Evolutionary conservation across 2,113 vertebrate species (phyloP).

Genomic region (Rissa tridactyla): DNA sequence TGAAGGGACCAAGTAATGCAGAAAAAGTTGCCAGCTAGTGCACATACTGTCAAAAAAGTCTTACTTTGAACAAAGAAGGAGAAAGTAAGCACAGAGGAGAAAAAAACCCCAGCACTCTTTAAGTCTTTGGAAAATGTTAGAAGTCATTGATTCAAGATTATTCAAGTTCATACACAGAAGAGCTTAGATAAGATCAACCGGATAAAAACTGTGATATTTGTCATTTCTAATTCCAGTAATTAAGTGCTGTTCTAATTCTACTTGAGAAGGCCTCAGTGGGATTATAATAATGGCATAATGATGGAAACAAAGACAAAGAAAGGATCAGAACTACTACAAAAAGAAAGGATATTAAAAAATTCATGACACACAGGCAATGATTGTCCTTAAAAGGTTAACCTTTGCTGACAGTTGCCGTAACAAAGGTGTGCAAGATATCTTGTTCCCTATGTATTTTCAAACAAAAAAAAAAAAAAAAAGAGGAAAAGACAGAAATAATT

Average conservation of each 20-base stretch:
- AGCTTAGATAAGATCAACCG: constrained; percentile 71
- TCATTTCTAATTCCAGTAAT: constrained; percentile 79
- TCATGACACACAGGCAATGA: constrained; percentile 50
- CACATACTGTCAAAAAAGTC: neutral
- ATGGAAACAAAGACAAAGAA: constrained; percentile 72
- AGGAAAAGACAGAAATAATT: neutral
- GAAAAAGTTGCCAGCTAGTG: neutral
- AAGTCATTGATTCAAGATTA: constrained; percentile 72
- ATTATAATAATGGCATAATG: constrained; percentile 77
- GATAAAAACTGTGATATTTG: constrained; percentile 78
- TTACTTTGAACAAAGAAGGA: constrained; percentile 23
- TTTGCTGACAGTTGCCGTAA: neutral
- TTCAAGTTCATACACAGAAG: constrained; percentile 73
- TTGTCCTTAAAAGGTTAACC: constrained; percentile 43
- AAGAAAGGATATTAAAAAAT: constrained; percentile 72
- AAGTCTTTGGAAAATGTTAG: constrained; percentile 66
- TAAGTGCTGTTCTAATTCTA: constrained; percentile 76
- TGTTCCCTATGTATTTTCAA: neutral
- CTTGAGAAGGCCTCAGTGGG: constrained; percentile 74
- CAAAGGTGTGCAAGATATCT: neutral
- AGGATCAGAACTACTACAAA: constrained; percentile 72
- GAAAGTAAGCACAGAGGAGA: neutral
- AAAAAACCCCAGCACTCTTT: neutral
- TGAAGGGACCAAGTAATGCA: neutral
- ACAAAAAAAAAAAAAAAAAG: neutral